A percentile compares a stretch with the other conserved stretches of the same genome.
Conservation (phyloP, 2,888 invertebrate genomes). For the Ornithoptera alexandrae region DNA sequence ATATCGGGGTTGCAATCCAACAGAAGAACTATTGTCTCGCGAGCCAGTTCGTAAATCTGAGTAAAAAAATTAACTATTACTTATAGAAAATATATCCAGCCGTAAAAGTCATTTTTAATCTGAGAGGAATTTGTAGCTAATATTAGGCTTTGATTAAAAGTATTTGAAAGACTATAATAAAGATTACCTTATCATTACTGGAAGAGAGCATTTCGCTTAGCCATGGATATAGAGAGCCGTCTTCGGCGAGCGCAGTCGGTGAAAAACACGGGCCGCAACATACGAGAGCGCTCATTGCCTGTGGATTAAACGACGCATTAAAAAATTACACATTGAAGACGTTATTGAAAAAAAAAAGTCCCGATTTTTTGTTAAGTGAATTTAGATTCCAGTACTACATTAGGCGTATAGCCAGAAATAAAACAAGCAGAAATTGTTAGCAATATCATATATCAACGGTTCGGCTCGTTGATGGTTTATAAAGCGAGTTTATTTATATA, state of each 20-base stretch:
- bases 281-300: conserved; percentile 97
- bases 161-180: background rate
- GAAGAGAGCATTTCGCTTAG: conserved; percentile 94
- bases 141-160: background rate
- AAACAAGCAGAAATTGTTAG: no score
- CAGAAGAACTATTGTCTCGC: conserved; percentile 95
- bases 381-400: no score
- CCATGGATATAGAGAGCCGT: conserved; percentile 96
- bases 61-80: conserved; percentile 20
- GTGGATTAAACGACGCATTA: background rate
- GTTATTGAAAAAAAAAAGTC: no score
- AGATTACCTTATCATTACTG: conserved; percentile 87
- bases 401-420: no score
- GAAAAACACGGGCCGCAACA: conserved; percentile 98
- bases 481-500: no score
- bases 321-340: no score
- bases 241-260: conserved; percentile 89
- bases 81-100: background rate
- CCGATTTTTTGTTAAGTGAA: no score
- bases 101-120: background rate
- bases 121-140: background rate
- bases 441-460: no score
- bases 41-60: conserved; percentile 93
- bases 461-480: no score
- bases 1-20: conserved; percentile 97